Percentiles rank a stretch among this genome's conserved stretches.
These are phyloP conservation scores for Helicoverpa armigera DNA, from an alignment of 1,140 invertebrate species.

Conservation along the genomic window DNA sequence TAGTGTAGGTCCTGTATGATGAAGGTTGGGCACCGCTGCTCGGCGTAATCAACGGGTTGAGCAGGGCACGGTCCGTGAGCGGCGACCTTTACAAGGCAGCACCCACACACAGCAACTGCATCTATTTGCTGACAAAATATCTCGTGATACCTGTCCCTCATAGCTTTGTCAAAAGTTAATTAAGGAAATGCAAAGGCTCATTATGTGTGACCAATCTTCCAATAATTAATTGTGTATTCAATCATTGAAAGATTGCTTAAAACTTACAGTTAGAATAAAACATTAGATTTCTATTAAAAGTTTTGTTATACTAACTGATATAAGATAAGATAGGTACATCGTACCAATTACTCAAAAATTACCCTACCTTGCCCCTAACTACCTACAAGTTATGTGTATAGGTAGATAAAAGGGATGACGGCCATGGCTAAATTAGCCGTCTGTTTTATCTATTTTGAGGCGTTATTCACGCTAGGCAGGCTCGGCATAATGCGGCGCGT, in stretches of 20 bases:
- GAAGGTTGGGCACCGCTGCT: neutral
- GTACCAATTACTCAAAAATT: too few relatives aligned
- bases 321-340: too few relatives aligned
- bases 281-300: too few relatives aligned
- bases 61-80: neutral
- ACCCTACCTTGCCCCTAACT: neutral
- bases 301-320: too few relatives aligned
- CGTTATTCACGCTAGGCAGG: constrained; percentile 12
- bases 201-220: too few relatives aligned
- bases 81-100: neutral
- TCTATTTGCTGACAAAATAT: neutral
- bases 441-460: constrained; percentile 17
- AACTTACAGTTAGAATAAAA: too few relatives aligned
- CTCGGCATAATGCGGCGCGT: constrained; percentile 24
- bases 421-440: neutral
- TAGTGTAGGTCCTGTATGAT: too few relatives aligned
- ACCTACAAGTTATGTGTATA: neutral
- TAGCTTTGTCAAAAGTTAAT: neutral
- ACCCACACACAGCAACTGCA: neutral
- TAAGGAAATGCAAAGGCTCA: too few relatives aligned
- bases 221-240: too few relatives aligned
- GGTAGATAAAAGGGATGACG: neutral
- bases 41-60: neutral
- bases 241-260: too few relatives aligned
- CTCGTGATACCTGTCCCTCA: neutral